A percentile compares a stretch with the other conserved stretches of the same genome.
These are phyloP conservation scores for Scelioninae gen. 1 DNA, from an alignment of 2,888 invertebrate species.

Conservation along the genomic window DNA sequence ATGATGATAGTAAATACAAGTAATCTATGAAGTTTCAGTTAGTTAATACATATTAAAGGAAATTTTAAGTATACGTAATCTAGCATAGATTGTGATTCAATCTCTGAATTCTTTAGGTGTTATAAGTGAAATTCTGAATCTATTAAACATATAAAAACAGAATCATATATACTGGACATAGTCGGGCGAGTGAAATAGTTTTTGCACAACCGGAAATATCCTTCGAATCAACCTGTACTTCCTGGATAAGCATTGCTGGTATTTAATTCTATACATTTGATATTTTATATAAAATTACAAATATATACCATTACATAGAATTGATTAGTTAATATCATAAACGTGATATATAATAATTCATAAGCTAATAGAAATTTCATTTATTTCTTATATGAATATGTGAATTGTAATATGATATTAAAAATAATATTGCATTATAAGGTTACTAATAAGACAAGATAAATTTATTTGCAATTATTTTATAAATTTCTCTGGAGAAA, in stretches of 20 bases:
- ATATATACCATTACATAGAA: background rate
- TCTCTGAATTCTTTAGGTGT: slow-evolving; percentile 4
- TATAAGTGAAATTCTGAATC: slow-evolving; percentile 37
- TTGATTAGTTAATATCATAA: background rate
- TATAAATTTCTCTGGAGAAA: too few species aligned
- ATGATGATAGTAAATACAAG: too few species aligned
- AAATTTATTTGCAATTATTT: too few species aligned
- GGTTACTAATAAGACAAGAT: too few species aligned
- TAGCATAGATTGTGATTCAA: slow-evolving; percentile 27
- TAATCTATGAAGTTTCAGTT: too few species aligned
- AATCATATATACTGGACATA: slow-evolving; percentile 2
- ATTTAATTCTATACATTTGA: background rate
- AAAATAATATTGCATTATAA: background rate
- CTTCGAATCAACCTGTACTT: slow-evolving; percentile 6
- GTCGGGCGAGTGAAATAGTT: slow-evolving; percentile 11
- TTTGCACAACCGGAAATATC: slow-evolving; percentile 34
- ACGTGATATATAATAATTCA: background rate
- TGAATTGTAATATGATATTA: background rate
- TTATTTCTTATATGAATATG: background rate
- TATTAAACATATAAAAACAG: slow-evolving; percentile 17
- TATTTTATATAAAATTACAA: background rate
- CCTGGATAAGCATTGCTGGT: slow-evolving; percentile 21
- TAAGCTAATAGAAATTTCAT: background rate
- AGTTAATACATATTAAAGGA: background rate
- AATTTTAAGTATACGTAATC: slow-evolving; percentile 24